Evolutionary conservation across 2,113 vertebrate species (phyloP).

Genomic region (Odobenus rosmarus): DNA sequence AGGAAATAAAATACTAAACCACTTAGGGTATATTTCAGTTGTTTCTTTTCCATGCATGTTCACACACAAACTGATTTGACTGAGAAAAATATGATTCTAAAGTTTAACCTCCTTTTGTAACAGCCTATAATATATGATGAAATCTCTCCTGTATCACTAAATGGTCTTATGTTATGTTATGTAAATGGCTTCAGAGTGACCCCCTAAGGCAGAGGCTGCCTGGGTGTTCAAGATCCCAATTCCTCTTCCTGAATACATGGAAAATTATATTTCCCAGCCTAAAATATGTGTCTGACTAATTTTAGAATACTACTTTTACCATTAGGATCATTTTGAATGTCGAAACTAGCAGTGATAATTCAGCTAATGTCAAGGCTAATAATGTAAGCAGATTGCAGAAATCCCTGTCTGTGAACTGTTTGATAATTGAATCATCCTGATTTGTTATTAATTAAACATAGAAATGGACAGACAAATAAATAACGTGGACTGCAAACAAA

Average conservation of each 20-base stretch:
- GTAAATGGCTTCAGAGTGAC: not conserved
- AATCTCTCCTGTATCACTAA: not conserved
- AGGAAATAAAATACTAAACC: not conserved
- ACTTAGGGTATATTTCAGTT: not conserved
- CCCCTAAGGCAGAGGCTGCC: not conserved
- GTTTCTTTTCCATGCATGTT: not conserved
- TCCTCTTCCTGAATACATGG: not conserved
- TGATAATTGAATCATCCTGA: not conserved
- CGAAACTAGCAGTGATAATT: not conserved
- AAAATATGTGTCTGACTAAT: not conserved
- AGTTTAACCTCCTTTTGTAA: not conserved
- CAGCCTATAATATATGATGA: not conserved
- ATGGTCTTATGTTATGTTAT: not conserved
- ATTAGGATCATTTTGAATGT: not conserved
- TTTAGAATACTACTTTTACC: not conserved
- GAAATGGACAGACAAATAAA: not conserved
- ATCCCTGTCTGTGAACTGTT: not conserved
- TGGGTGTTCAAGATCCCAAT: not conserved
- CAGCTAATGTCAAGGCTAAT: not conserved
- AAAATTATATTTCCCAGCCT: not conserved
- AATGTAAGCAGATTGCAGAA: slow-evolving; percentile 23
- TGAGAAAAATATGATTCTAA: not conserved
- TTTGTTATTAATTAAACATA: not conserved
- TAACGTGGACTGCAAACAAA: not conserved
- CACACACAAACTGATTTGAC: not conserved